Conservation (phyloP, 2,113 vertebrate genomes). For the Crotalus helleri region DNA sequence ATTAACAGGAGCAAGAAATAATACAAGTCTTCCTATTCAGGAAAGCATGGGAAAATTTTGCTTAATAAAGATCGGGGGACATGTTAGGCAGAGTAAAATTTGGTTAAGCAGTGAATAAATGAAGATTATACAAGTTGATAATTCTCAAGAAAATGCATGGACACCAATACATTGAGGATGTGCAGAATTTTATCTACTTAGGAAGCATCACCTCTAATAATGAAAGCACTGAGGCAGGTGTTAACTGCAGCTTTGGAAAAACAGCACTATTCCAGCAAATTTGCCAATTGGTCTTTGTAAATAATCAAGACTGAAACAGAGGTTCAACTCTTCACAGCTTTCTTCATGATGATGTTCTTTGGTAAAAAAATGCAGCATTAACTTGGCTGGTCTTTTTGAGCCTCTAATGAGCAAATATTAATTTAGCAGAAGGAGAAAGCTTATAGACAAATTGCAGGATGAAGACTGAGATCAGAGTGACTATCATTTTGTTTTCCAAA, state of each 20-base stretch:
- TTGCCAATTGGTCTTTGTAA: not conserved
- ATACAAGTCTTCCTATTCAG: not conserved
- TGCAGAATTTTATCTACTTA: not conserved
- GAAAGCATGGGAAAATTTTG: not conserved
- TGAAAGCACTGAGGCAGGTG: not conserved
- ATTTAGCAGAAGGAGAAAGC: not conserved
- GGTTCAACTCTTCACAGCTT: not conserved
- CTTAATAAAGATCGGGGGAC: not conserved
- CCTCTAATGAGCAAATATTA: slow-evolving; percentile 32
- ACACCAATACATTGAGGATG: not conserved
- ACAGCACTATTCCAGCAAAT: not conserved
- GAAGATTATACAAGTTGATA: not conserved
- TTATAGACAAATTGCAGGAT: not conserved
- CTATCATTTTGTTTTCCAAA: not conserved
- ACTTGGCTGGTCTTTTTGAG: not conserved
- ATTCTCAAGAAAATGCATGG: not conserved
- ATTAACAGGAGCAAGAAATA: not conserved
- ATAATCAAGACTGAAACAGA: not conserved
- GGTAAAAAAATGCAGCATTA: not conserved
- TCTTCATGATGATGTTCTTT: not conserved
- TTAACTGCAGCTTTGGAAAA: not conserved
- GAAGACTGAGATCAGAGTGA: not conserved
- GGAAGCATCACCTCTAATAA: not conserved
- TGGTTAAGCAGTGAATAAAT: not conserved
- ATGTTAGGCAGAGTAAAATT: not conserved